A percentile compares a stretch with the other conserved stretches of the same genome.
Evolutionary conservation across 2,797 vertebrate genomes (phyloP).

Genomic region (Hippoglossus hippoglossus): DNA sequence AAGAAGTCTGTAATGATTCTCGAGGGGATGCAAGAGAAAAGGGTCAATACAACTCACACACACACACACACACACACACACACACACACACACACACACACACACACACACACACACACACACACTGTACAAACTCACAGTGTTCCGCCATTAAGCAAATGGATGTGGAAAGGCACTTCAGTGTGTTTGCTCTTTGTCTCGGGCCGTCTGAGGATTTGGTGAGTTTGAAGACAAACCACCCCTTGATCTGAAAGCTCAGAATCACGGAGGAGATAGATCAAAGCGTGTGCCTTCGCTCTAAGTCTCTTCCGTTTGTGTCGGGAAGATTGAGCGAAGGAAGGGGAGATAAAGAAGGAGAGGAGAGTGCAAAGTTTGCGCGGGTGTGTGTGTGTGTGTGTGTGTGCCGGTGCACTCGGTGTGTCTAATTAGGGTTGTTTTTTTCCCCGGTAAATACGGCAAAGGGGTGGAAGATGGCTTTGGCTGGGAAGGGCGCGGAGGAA

Average conservation of each 20-base stretch:
- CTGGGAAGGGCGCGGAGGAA: constrained; percentile 38
- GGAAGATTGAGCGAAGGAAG: constrained; percentile 58
- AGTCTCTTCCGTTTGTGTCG: constrained; percentile 59
- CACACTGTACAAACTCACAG: constrained; percentile 8
- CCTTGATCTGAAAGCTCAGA: constrained; percentile 81
- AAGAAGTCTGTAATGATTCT: constrained; percentile 20
- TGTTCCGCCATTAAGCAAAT: constrained; percentile 72
- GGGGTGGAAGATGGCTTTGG: constrained; percentile 46
- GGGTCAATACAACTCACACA: constrained; percentile 27
- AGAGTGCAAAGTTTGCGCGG: constrained; percentile 59
- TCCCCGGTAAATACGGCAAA: constrained; percentile 33
- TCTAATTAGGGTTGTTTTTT: constrained; percentile 64
- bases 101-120: constrained; percentile 12
- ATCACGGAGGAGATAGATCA: constrained; percentile 77
- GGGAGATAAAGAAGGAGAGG: constrained; percentile 59
- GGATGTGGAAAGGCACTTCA: constrained; percentile 72
- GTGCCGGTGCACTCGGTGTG: constrained; percentile 42
- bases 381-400: background rate
- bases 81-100: constrained; percentile 14
- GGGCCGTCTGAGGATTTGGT: constrained; percentile 68
- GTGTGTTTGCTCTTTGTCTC: constrained; percentile 75
- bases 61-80: constrained; percentile 17
- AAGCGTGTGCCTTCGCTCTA: constrained; percentile 65
- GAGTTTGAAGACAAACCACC: constrained; percentile 78
- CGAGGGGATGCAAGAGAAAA: constrained; percentile 22